Base-by-base conservation (phyloP, 2,797 vertebrate species). In the Novumbra hubbsi region DNA sequence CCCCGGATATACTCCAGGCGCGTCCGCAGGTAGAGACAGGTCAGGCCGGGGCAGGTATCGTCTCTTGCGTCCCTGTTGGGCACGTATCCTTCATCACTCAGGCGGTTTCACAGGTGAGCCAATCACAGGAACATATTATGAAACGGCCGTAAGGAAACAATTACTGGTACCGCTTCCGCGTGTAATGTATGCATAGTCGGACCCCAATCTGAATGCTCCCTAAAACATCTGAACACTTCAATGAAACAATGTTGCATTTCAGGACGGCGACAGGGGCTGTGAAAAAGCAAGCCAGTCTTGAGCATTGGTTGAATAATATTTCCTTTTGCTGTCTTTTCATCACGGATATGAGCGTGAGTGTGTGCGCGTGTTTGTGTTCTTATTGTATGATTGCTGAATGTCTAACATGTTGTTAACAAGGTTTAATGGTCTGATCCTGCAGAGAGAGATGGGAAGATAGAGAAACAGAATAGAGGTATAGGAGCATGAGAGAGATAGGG, bases 71-170 rank as follows among this genome's bases (percentile, higher is more conserved):
- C 60, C 1, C 27, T 27, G 21, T 21, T 27, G 60, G 60, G 5
- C 60, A 52, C 60, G 60, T 15, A 28, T 6, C 15, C 27, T 28
- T 28, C 28, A 64, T 6, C 15, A 64, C 28, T 8, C 11, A 27
- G 57, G 6, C 77, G 7, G 70, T 78, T 52, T 77, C 78, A 76
- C 86, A 88, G 89, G 90, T 90, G 74, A 57, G 55, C 21, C 55
- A 57, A 88, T 84, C 67, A 0, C 12, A 34, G 41, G 14, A 30
- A 7, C 5, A 17, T 4, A 64, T 32, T 64, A 30, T 64, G 21
- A 32, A 32, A 52, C 19, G 8, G 32, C 32, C 32, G 5, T 34
- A 34, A 34, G 32, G 32, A 2, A 34, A 24, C 55, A 11, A 8
- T 21, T 57, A 57, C 9, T 57, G 21, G 8, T 24, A 57, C 55